Base-by-base conservation (phyloP, 2,113 vertebrate species). In the Percina caprodes region DNA sequence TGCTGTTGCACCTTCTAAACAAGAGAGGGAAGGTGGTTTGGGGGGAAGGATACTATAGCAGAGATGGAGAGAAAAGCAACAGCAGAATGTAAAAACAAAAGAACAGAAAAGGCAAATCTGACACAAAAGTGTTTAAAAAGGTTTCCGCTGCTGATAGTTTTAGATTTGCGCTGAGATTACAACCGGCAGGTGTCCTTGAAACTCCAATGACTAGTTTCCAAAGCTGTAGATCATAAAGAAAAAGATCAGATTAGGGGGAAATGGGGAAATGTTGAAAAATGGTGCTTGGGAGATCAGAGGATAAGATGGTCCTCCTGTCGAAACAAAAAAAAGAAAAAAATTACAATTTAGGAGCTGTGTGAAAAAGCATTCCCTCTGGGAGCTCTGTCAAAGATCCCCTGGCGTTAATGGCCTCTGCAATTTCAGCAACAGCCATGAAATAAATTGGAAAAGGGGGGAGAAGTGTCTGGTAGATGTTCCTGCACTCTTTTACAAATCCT, bases 81-180 rank as follows among this genome's bases (percentile, higher is more conserved):
- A 42, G 70, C n/a, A 73, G 26, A 75, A 72, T 23, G 19, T 60
- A 69, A 62, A 79, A 35, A 80, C 66, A 80, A 67, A 75, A 74
- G 61, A 67, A 52, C 19, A 4, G 1, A n/a, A 14, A 18, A 77
- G 81, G 61, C 66, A 62, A 55, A 82, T 86, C 81, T 77, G 67
- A 77, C 35, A 71, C 80, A 77, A 69, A 80, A 74, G 58, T 80
- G 69, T 85, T 85, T 86, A 63, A 84, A 86, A 80, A 66, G 74
- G 74, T 80, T 87, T 83, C 85, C 73, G 46, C 42, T 84, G 84
- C 84, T 84, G 82, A 88, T 86, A 33, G 85, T 86, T 87, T 86
- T 87, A 82, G 81, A 91, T 89, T 89, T 79, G 83, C 84, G 69
- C 76, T 58, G 81, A 91, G 92, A 92, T 92, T 93, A 92, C 68